Evolutionary conservation across 2,888 invertebrate genomes (phyloP), one percentile per base, ranked within the genome.

Genomic region (Tryphoninae sp.): DNA sequence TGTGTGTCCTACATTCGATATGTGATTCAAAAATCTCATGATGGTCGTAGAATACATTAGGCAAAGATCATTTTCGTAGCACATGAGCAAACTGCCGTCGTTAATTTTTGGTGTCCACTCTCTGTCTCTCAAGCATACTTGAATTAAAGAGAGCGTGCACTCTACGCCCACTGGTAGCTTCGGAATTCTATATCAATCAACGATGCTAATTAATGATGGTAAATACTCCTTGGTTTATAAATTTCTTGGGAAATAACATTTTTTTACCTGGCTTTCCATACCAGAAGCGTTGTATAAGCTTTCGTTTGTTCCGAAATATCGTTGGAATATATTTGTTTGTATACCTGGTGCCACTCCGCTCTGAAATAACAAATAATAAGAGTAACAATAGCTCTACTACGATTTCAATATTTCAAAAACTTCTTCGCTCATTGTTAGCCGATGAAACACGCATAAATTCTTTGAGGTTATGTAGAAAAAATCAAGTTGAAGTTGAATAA

Each of bases 21-120:
- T 94, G 86, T 94, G 94, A 90, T 95, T 95, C 7, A 95, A 92
- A 89, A 94, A 95, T 88, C 95, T 94, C 94, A 95, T 94, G 73
- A 95, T 92, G 2, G 94, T 94, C 7, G 95, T 93, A 0, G 95
- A 94, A 89, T 95, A 95, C 79, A 95, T 93, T 82, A 94, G 89
- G 19, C 93, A 92, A 16, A 94, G 84, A 77, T 95, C 91, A 73
- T 92, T 91, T 80, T 94, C 93, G 72, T 89, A 89, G 23, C 84
- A 84, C 22, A 88, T 80, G 0, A 90, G 87, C 51, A 91, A 78
- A 77, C 89, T 86, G 0, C 84, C 89, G 2, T 61, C 86, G 13
- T 87, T 81, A 6, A 91, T 90, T 65, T 90, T 89, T 11, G 86
- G 85, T 2, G 86, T 89, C 89, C 89, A 90, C 81, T 91, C 91